Evolutionary conservation across 2,113 vertebrate genomes (phyloP), one percentile per base, ranked within the genome.

Genomic region (Triplophysa siluroides): DNA sequence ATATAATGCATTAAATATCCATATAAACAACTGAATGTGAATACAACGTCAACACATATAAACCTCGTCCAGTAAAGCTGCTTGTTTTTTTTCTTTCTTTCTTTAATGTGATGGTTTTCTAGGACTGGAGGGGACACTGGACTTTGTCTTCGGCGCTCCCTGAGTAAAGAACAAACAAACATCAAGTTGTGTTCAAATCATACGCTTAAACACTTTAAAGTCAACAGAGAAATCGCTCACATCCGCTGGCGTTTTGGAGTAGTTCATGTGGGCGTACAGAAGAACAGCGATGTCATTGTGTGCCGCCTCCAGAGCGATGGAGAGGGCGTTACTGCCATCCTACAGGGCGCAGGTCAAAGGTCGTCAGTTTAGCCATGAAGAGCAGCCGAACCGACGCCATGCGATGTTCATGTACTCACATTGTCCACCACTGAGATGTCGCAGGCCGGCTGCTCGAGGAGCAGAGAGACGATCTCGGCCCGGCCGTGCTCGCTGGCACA

Each of bases 401-500:
- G 33, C 3, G 3, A 4, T 56, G 33, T 11, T 61, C 24, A 58
- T 9, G 71, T 11, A 10, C 95, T 94, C 90, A 99, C 97, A 0
- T 95, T 94, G 81, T 99, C 97, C 65, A 93, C 67, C 0, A 98
- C 89, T 81, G 95, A 92, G 16, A 95, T 82, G 83, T 98, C 88
- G 0, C 97, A 99, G 38, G 90, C 88, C 0, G 94, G 92, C 88
- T 96, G 95, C 43, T 95, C 93, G 85, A 98, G 89, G 72, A 99
- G 92, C 85, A 97, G 83, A 66, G 87, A 93, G 61, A 98, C 97
- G 0, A 95, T 98, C 86, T 97, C 94, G 0, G 92, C 62, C 0
- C 94, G 94, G 14, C 97, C 96, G 0, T 98, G 97, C 81, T 99
- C 96, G 0, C 96, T 96, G 83, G 97, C 97, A 0, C 97, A 99